Evolutionary conservation across 2,888 invertebrate genomes (phyloP).

Genomic region (Cancer borealis): DNA sequence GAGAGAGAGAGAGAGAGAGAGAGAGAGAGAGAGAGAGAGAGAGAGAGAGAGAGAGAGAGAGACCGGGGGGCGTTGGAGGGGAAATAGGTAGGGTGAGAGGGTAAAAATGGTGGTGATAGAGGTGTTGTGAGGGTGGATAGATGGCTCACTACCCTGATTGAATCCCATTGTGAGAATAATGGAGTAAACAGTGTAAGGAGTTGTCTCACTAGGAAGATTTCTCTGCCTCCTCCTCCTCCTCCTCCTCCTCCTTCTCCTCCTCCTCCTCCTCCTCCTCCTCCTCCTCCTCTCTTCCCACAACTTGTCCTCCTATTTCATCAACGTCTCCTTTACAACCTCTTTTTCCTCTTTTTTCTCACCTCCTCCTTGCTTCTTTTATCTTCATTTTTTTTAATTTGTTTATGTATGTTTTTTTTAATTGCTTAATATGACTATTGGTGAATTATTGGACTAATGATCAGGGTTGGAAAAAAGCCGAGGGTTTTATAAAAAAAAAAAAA

Average conservation of each 20-base stretch:
- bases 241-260: not conserved
- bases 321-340: not conserved
- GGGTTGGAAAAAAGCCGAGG: too few relatives aligned
- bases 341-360: not conserved
- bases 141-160: not conserved
- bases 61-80: not conserved
- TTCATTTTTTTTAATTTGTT: not conserved
- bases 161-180: constrained; percentile 18
- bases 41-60: not conserved
- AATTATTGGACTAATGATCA: too few relatives aligned
- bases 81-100: not conserved
- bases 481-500: too few relatives aligned
- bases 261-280: not conserved
- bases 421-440: too few relatives aligned
- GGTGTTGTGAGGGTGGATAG: not conserved
- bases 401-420: too few relatives aligned
- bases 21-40: not conserved
- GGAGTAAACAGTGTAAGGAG: constrained; percentile 23
- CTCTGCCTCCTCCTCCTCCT: not conserved
- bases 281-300: not conserved
- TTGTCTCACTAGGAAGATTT: not conserved
- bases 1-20: constrained; percentile 40
- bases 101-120: not conserved
- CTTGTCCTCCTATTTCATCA: not conserved
- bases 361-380: not conserved